Evolutionary conservation across 2,888 invertebrate genomes (phyloP), one percentile per base, ranked within the genome.

Genomic region (Cosmia trapezina): DNA sequence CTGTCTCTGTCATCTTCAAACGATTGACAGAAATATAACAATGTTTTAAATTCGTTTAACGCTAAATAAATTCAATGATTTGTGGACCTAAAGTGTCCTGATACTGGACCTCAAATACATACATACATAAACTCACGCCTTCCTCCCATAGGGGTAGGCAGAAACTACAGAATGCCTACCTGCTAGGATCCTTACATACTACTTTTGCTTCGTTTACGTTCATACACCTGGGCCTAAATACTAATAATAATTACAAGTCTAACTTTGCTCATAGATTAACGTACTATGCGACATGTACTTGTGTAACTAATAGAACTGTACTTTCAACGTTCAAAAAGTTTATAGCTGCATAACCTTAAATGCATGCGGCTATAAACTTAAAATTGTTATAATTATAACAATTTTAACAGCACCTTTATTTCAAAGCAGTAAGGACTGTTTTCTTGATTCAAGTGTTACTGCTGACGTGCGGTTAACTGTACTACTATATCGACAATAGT

Each of bases 231-330:
- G 8, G 19, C 47, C 53, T 47, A 67, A 49, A 45, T 37, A 66
- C 19, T 12, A 0, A 53, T 33, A 19, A 22, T 11, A 22, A 12
- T 19, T 49, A 19, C 19, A 49, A 49, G 49, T 51, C 28, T 17
- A 49, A 56, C 22, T 56, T 41, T 22, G 19, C 33, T 59, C 19
- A 45, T 51, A 22, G 17, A 47, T 47, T 1, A 22, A 51, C 14
- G 17, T 22, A 9, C 8, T 12, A 57, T 33, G 56, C 14, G 33
- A 51, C 17, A 8, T 12, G 9, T 41, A 41, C 41, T 49, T 49
- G 17, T 53, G 22, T 68, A 9, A 70, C 62, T 63, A 63, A 62
- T 62, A 47, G 8, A n/a, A 33, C 28, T 45, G 45, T 28, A 45
- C 19, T 19, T 28, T 45, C 19, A 45, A 45, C 5, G 2, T 28